Base-by-base conservation (phyloP, 2,888 invertebrate genomes). In the Ectropis crepuscularia region DNA sequence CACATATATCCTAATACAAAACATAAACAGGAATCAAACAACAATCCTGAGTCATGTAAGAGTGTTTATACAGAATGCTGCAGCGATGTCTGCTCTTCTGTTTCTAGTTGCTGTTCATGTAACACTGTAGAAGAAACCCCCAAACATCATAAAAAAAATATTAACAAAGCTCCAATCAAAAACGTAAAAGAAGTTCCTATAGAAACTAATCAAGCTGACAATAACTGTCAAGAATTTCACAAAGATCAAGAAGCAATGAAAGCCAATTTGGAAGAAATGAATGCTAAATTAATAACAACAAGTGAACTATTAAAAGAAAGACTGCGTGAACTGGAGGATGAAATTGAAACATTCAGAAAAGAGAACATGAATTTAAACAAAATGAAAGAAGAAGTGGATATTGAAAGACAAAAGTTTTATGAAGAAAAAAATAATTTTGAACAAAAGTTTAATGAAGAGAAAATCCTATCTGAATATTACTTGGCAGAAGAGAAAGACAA, bases 401-500 rank as follows among this genome's bases (percentile, higher is more conserved):
- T 93, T 37, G 95, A 95, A 68, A 94, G 93, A 74, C 94, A 94
- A 63, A 94, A 94, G 69, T 93, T 95, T 74, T 90, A 93, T 57
- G 94, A 95, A 77, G 95, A 96, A 65, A 95, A 94, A 75, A 83
- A 91, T 47, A 85, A 88, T 50, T 91, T 93, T 73, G 92, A 94
- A 78, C 94, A 94, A 62, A 94, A 94, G 61, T 89, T 95, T 39
- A 94, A 95, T 77, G 95, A 95, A 81, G 95, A 96, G 68, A 94
- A 94, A 80, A 94, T 95, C 53, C 90, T 94, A 72, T 89, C 94
- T 36, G 95, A 95, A 80, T 94, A 94, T 72, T 94, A 94, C 81
- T 81, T 96, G 73, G 95, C 95, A 64, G 95, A 96, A 74, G 96
- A 96, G 81, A 95, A 94, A 69, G 95, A 95, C 73, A 95, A 95